phyloP scores from a whole-genome alignment of 2,113 vertebrate species.

The Phoxinus phoxinus region DNA sequence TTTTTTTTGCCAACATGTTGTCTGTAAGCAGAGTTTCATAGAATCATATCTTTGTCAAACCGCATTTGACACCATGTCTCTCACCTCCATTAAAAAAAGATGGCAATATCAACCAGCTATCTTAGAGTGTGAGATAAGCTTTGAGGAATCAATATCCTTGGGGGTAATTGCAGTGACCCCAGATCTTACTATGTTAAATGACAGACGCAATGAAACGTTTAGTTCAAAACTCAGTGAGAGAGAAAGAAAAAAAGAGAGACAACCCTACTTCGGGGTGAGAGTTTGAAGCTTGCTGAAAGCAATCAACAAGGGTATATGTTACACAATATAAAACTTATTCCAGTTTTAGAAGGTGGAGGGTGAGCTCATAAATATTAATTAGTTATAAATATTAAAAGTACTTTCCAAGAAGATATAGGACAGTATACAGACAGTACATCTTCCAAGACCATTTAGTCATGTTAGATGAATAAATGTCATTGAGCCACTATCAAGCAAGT shows the following conservation, averaged over 20 bases:
- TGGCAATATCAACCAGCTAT: slow-evolving; percentile 17
- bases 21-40: not conserved
- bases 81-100: slow-evolving; percentile 39
- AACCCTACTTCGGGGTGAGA: not conserved
- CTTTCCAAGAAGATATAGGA: not conserved
- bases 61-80: slow-evolving; percentile 19
- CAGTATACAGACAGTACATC: not conserved
- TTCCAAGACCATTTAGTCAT: not conserved
- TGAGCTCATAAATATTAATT: not conserved
- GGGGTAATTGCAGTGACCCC: slow-evolving; percentile 17
- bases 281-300: not conserved
- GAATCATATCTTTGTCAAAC: slow-evolving; percentile 22
- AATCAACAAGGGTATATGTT: not conserved
- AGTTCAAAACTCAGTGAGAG: not conserved
- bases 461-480: not conserved
- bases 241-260: not conserved
- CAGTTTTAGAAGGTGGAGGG: not conserved
- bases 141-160: slow-evolving; percentile 19
- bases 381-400: not conserved
- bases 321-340: not conserved
- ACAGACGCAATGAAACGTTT: not conserved
- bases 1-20: not conserved
- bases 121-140: slow-evolving; percentile 21
- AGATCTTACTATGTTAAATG: slow-evolving; percentile 39
- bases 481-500: not conserved